phyloP scores from a whole-genome alignment of 2,797 vertebrate genomes.

The Platalea minor region DNA sequence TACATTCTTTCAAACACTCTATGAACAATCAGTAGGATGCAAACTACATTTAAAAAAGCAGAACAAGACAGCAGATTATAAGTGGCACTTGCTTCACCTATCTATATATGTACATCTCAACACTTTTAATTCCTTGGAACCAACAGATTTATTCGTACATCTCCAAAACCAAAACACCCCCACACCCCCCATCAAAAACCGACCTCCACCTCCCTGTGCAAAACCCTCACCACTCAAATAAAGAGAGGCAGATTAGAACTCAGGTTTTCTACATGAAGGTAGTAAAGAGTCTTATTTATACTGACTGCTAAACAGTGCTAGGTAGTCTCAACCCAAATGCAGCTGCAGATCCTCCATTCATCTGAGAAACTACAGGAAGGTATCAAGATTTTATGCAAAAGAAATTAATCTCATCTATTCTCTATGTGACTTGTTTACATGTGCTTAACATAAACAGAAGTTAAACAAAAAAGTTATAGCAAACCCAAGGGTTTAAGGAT shows the following conservation, averaged over 20 bases:
- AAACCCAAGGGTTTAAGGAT: background rate
- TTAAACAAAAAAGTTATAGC: background rate
- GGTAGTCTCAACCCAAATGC: background rate
- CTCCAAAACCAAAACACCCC: background rate
- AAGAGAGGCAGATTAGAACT: background rate
- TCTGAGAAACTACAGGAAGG: background rate
- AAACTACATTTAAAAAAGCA: background rate
- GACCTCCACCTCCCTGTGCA: background rate
- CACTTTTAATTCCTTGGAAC: background rate
- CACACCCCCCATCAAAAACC: background rate
- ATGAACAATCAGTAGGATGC: background rate
- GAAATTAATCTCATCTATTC: background rate
- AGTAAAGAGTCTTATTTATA: background rate
- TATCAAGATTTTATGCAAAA: background rate
- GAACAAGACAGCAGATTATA: background rate
- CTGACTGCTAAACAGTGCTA: background rate
- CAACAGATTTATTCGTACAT: background rate
- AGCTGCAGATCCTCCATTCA: background rate
- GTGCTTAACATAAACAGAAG: background rate
- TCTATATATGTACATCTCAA: background rate
- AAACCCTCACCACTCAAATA: background rate
- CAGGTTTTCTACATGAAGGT: background rate
- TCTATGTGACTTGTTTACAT: background rate
- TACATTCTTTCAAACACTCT: background rate
- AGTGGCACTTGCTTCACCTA: background rate